Conservation (phyloP, 2,888 invertebrate genomes). For the Pyralis farinalis region DNA sequence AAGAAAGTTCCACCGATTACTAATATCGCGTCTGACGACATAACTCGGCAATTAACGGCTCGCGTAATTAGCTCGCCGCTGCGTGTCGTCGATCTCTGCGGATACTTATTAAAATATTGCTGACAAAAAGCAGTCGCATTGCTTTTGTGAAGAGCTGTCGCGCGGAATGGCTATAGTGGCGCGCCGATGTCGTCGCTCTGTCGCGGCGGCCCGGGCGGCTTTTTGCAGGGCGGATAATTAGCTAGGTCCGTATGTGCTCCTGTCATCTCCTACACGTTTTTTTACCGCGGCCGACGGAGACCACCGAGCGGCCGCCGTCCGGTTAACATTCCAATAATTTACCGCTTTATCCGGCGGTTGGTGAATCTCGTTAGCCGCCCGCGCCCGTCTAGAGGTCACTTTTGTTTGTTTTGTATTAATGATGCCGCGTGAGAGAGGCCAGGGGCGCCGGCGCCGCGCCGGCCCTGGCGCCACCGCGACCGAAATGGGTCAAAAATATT, state of each 20-base stretch:
- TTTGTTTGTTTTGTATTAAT: slow-evolving; percentile 79
- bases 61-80: slow-evolving; percentile 52
- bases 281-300: slow-evolving; percentile 53
- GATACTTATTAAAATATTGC: slow-evolving; percentile 44
- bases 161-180: slow-evolving; percentile 52
- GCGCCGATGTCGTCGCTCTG: slow-evolving; percentile 39
- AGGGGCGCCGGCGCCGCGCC: slow-evolving; percentile 77
- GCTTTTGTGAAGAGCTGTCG: slow-evolving; percentile 52
- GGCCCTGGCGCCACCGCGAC: slow-evolving; percentile 64
- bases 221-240: slow-evolving; percentile 68
- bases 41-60: slow-evolving; percentile 58
- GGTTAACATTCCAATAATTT: slow-evolving; percentile 73
- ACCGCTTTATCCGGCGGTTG: slow-evolving; percentile 76
- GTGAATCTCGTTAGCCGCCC: slow-evolving; percentile 77
- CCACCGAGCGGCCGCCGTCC: slow-evolving; percentile 62
- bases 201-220: slow-evolving; percentile 27
- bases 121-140: slow-evolving; percentile 48
- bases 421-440: slow-evolving; percentile 66
- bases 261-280: slow-evolving; percentile 78
- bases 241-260: slow-evolving; percentile 62
- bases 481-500: slow-evolving; percentile 72
- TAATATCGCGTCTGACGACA: slow-evolving; percentile 45
- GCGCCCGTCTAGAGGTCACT: slow-evolving; percentile 73
- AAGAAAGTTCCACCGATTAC: slow-evolving; percentile 51
- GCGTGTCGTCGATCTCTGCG: slow-evolving; percentile 40